A percentile compares a stretch with the other conserved stretches of the same genome.
Conservation (phyloP, 2,797 vertebrate genomes). For the Podarcis lilfordi region DNA sequence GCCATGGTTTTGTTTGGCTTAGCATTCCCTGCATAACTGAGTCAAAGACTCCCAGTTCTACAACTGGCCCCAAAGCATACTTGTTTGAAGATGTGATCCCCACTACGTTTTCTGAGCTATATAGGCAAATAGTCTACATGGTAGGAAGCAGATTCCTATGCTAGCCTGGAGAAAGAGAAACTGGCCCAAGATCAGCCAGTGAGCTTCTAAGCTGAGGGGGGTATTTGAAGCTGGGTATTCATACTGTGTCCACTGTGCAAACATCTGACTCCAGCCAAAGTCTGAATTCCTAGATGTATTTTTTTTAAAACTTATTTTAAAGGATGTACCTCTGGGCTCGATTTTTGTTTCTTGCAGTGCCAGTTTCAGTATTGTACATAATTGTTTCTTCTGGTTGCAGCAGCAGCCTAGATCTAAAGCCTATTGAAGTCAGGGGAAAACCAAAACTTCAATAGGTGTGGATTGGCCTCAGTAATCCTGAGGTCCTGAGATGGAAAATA, state of each 20-base stretch:
- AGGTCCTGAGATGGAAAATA: constrained; percentile 7
- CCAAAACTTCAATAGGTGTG: constrained; percentile 21
- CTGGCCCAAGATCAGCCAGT: neutral
- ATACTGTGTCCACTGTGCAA: neutral
- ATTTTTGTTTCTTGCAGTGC: neutral
- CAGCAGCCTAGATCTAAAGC: constrained; percentile 3
- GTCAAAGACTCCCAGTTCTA: neutral
- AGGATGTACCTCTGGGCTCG: neutral
- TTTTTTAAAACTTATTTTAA: neutral
- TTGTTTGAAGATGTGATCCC: neutral
- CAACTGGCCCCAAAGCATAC: neutral
- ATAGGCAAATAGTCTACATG: neutral
- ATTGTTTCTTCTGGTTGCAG: neutral
- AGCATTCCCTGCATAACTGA: no score
- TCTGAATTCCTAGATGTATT: neutral
- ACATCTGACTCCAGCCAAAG: neutral
- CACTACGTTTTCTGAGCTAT: neutral
- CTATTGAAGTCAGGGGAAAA: constrained; percentile 9
- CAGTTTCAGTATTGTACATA: neutral
- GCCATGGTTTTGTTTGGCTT: no score
- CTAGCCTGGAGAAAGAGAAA: neutral
- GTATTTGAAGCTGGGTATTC: neutral
- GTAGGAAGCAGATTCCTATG: neutral
- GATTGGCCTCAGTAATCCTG: constrained; percentile 3
- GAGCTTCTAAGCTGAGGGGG: neutral